A percentile compares a stretch with the other conserved stretches of the same genome.
These are phyloP conservation scores for Notoglanidium macrostoma DNA, from an alignment of 2,797 vertebrate species.

Conservation along the genomic window DNA sequence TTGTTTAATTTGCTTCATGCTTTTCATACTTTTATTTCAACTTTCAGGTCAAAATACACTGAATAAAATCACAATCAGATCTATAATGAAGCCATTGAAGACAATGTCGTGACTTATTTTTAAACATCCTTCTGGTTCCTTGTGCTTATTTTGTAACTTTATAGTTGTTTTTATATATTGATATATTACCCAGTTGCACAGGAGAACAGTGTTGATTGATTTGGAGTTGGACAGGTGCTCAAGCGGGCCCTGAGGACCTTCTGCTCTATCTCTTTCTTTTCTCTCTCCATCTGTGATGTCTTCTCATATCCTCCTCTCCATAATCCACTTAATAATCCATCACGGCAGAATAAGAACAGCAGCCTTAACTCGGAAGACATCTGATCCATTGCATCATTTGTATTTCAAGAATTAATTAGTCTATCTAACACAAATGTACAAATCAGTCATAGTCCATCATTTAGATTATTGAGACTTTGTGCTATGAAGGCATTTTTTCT, in stretches of 20 bases:
- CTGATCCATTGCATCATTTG: constrained; percentile 6
- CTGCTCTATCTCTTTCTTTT: constrained; percentile 32
- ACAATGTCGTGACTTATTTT: neutral
- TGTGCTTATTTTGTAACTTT: neutral
- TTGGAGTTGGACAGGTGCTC: constrained; percentile 49
- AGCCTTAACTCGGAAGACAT: neutral
- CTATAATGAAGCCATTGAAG: neutral
- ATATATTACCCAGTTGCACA: constrained; percentile 64
- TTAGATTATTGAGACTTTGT: neutral
- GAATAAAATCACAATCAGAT: neutral
- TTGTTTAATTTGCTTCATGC: neutral
- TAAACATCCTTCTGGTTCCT: neutral
- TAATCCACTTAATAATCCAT: constrained; percentile 17
- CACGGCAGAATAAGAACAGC: neutral
- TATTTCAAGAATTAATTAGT: constrained; percentile 2
- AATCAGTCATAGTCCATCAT: neutral
- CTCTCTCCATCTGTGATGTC: constrained; percentile 46
- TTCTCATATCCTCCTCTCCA: constrained; percentile 36
- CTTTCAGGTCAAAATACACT: neutral
- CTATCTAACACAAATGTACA: neutral
- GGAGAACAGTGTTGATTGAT: constrained; percentile 51
- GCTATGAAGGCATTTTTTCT: neutral
- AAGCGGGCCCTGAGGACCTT: constrained; percentile 39
- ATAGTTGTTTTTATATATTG: constrained; percentile 5
- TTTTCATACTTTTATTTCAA: neutral